Percentiles rank a stretch among this genome's conserved stretches.
Evolutionary conservation across 2,888 invertebrate species (phyloP).

Genomic region (Coelogynopora nodosa): DNA sequence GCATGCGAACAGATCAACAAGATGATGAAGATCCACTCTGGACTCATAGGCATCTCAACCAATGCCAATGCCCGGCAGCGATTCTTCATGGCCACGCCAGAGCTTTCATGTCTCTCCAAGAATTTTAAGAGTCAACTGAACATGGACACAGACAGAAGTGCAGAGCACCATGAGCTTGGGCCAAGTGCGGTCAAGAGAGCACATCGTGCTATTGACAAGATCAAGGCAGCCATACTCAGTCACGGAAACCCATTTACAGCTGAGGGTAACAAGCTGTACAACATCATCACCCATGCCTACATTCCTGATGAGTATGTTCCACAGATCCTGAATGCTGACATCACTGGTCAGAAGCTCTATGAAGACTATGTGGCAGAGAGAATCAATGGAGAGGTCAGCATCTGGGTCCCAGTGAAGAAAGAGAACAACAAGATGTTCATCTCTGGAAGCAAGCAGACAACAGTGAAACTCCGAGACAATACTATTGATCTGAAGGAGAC

Average conservation of each 20-base stretch:
- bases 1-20: constrained; percentile 25
- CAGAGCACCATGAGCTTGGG: constrained; percentile 6
- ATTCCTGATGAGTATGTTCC: constrained; percentile 47
- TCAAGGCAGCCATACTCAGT: constrained; percentile 45
- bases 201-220: constrained; percentile 42
- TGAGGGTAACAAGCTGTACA: constrained; percentile 31
- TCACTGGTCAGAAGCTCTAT: constrained; percentile 48
- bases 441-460: constrained; percentile 42
- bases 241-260: constrained; percentile 31
- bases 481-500: constrained; percentile 46
- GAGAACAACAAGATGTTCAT: constrained; percentile 46
- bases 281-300: constrained; percentile 28
- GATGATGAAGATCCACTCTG: constrained; percentile 1
- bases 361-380: constrained; percentile 47
- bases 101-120: background rate
- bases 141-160: background rate
- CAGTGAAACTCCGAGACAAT: constrained; percentile 44
- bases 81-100: constrained; percentile 2
- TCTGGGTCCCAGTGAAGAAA: constrained; percentile 46
- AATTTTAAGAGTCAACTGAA: background rate
- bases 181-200: constrained; percentile 43
- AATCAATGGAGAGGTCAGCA: constrained; percentile 47
- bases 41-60: background rate
- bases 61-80: background rate
- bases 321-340: constrained; percentile 47